phyloP scores from a whole-genome alignment of 2,113 vertebrate genomes.

The Shinisaurus crocodilurus region DNA sequence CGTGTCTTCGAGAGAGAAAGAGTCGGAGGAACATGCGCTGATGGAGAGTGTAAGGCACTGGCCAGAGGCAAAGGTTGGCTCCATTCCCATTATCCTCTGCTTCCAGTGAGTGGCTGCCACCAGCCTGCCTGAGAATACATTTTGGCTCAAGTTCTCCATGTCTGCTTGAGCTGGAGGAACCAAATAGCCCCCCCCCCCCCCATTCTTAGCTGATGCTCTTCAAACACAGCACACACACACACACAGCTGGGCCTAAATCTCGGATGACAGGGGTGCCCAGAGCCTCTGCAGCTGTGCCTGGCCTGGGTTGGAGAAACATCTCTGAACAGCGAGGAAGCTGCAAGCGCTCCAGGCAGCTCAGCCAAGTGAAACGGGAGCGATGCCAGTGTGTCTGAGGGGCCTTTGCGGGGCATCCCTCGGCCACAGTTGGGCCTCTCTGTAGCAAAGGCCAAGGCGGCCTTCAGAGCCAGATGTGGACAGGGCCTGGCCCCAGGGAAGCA shows the following conservation, averaged over 20 bases:
- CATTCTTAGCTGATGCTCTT: no score
- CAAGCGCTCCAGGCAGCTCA: no score
- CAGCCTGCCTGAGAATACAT: neutral
- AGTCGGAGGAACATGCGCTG: fast-evolving
- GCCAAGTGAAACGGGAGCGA: neutral
- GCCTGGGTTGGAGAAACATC: neutral
- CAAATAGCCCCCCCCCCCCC: neutral
- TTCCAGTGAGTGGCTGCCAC: fast-evolving
- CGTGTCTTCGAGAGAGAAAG: neutral
- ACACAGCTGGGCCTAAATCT: neutral
- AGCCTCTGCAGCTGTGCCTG: neutral
- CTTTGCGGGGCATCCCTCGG: neutral
- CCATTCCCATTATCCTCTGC: neutral
- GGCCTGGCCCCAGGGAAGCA: no score
- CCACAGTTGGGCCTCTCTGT: neutral
- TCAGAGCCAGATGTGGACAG: neutral
- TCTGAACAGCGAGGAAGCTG: neutral
- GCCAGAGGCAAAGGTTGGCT: neutral
- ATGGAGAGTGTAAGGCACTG: neutral
- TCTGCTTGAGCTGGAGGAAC: neutral
- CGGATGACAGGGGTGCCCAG: neutral
- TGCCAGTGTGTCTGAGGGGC: neutral
- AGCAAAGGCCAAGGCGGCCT: neutral
- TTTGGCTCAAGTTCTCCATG: neutral
- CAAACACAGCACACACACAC: neutral